Base-by-base conservation (phyloP, 1,140 invertebrate species). In the Leptinotarsa lineolata region DNA sequence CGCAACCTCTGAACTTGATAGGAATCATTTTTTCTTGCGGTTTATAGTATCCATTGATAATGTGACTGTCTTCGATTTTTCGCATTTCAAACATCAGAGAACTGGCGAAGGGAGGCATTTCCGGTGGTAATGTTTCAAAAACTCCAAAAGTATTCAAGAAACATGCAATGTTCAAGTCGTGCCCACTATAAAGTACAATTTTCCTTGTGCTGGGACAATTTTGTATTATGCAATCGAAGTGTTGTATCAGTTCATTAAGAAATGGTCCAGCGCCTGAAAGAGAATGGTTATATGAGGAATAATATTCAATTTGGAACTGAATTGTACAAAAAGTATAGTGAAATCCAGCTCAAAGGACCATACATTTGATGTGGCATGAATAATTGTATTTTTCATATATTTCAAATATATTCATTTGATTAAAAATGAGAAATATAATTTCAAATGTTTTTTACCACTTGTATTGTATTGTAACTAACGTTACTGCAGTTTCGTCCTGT, bases 21-120 rank as follows among this genome's bases (percentile, higher is more conserved):
- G 64, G 64, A 15, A 39, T 15, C 22, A 18, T n/a, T 18, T 66
- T 22, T 6, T 30, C 39, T 18, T 15, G 11, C 16, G 64, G 64
- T 39, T 66, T 66, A n/a, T 66, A 66, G 39, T 30, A 66, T 13
- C 21, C 39, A 18, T 66, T 66, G n/a, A 66, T 18, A 30, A 16
- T 30, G 11, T 39, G 18, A 1, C 13, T 18, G 4, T 22, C 18
- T 15, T 39, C 18, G 30, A 18, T 39, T 30, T 66, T n/a, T 18
- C 13, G 22, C 30, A 66, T 15, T 66, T 66, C 64, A 18, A 66
- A 66, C 13, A 66, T 30, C 13, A 66, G 12, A 30, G 22, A 30
- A 66, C 64, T 66, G 13, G 64, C 64, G 18, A 66, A 66, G 12
- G 12, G 30, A 11, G 30, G 30, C 30, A 39, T 39, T 39, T 39